Base-by-base conservation (phyloP, 2,888 invertebrate genomes). In the Yponomeuta plumbellus region DNA sequence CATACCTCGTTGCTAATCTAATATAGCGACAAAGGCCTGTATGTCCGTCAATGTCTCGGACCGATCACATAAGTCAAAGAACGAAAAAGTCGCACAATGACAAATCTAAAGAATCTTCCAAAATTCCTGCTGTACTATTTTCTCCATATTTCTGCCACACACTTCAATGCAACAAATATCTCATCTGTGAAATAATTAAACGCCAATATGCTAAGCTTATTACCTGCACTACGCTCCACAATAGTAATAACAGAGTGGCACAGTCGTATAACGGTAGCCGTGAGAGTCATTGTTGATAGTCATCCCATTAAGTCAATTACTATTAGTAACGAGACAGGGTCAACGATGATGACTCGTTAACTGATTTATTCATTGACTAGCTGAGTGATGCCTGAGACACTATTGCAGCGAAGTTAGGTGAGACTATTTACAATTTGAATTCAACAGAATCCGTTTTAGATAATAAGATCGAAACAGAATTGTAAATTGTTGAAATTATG, bases 281-380 rank as follows among this genome's bases (percentile, higher is more conserved):
- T 58, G 58, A 20, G 58, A 22, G 22, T 58, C 58, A 58, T 58
- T 58, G 44, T 52, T 52, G 44, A 52, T 17, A 52, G 17, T 52
- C 44, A 52, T 17, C 44, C 44, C 17, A 52, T 52, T 52, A 52
- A 17, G 44, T 13, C 44, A 52, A 52, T 52, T 52, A 52, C 44
- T 21, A 20, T 3, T 11, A 58, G 20, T 20, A 58, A 58, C 22
- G 58, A 58, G 20, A 58, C 58, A 58, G 22, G 58, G 58, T 58
- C 58, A 58, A 20, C 58, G 58, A 58, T 58, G 58, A 58, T 21
- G 58, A 20, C 58, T 58, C 11, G 58, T n/a, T 58, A 58, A 21
- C 58, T 58, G 58, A 58, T 21, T 22, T 52, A 13, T 52, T 52
- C 44, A 52, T 52, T 52, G 44, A 52, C 17, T 52, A 17, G 44